A percentile compares a stretch with the other conserved stretches of the same genome.
Evolutionary conservation across 1,140 invertebrate species (phyloP).

Genomic region (Helicoverpa zea): DNA sequence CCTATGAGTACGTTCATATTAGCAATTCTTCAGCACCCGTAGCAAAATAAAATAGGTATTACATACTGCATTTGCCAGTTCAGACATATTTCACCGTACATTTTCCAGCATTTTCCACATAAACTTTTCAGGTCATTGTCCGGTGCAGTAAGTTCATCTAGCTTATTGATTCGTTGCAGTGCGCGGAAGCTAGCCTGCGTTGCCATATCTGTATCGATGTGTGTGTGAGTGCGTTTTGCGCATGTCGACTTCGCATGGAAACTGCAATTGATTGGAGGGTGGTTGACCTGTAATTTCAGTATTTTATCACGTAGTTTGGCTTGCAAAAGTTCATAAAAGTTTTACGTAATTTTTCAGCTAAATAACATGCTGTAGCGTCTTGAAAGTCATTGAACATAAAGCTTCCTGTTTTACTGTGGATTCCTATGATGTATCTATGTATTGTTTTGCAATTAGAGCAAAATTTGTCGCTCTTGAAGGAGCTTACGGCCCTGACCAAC

Average conservation of each 20-base stretch:
- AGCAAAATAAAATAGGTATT: background rate
- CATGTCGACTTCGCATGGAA: conserved; percentile 8
- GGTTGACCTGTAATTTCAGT: background rate
- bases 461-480: conserved; percentile 1
- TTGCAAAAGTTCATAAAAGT: too few species aligned
- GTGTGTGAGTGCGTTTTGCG: conserved; percentile 8
- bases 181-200: background rate
- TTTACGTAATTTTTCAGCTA: too few species aligned
- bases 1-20: too few species aligned
- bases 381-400: too few species aligned
- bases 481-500: background rate
- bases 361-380: too few species aligned
- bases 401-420: too few species aligned
- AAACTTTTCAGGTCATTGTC: background rate
- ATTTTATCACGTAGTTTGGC: background rate
- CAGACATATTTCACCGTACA: background rate
- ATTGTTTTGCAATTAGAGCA: too few species aligned
- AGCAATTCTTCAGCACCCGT: too few species aligned
- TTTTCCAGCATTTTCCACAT: background rate
- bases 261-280: background rate
- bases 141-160: background rate
- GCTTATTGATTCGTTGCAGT: conserved; percentile 19
- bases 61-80: background rate
- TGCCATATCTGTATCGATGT: background rate
- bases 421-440: too few species aligned